phyloP scores from a whole-genome alignment of 2,113 vertebrate genomes.

The Otis tarda region DNA sequence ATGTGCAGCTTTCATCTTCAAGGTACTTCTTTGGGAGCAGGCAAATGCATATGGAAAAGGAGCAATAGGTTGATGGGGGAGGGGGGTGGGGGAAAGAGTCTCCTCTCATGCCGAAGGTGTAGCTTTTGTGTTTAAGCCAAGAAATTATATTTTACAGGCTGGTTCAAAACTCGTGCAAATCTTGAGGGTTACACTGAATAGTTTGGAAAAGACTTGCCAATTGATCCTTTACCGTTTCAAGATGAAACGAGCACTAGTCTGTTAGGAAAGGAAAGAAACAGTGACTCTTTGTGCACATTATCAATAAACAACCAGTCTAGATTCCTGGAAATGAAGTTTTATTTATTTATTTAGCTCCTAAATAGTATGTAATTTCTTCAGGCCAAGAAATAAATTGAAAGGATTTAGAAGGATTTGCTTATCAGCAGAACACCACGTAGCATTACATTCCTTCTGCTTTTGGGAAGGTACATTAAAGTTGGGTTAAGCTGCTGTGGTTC shows the following conservation, averaged over 20 bases:
- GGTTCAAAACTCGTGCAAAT: constrained; percentile 5
- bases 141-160: not conserved
- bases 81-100: not conserved
- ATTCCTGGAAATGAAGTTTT: constrained; percentile 63
- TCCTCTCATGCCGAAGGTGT: not conserved
- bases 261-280: not conserved
- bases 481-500: constrained; percentile 81
- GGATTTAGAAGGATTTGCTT: constrained; percentile 88
- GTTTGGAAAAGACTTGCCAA: not conserved
- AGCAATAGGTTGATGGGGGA: not conserved
- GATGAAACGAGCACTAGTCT: not conserved
- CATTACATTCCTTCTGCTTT: constrained; percentile 78
- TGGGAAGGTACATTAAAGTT: constrained; percentile 80
- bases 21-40: not conserved
- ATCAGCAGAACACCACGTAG: constrained; percentile 81
- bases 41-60: not conserved
- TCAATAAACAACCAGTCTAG: constrained; percentile 66
- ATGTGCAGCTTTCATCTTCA: not conserved
- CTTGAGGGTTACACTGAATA: not conserved
- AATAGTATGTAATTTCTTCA: constrained; percentile 82
- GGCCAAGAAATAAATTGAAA: constrained; percentile 85
- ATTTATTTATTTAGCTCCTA: constrained; percentile 63
- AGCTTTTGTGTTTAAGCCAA: not conserved
- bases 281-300: not conserved
- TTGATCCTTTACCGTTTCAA: not conserved